phyloP scores from a whole-genome alignment of 2,797 vertebrate genomes.

The Chaunax sp. region DNA sequence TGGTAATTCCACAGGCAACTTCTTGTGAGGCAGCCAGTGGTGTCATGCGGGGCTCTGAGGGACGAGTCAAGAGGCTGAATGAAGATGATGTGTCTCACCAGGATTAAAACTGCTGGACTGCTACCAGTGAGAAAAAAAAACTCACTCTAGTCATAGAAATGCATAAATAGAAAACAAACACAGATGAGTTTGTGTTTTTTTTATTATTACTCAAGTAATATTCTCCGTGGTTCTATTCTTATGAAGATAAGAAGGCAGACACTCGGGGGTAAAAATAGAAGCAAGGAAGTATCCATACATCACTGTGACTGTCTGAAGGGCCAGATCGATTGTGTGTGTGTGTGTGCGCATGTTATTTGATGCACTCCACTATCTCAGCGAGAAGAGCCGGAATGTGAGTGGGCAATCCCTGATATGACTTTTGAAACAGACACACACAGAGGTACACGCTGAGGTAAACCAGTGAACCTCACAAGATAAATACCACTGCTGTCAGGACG shows the following conservation, averaged over 20 bases:
- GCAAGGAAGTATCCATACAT: conserved; percentile 72
- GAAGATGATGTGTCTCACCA: conserved; percentile 11
- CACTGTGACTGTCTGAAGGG: conserved; percentile 72
- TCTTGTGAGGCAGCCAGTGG: conserved; percentile 17
- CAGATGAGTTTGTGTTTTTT: conserved; percentile 10
- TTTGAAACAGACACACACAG: conserved; percentile 44
- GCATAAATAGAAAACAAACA: conserved; percentile 17
- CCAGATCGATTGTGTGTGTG: conserved; percentile 55
- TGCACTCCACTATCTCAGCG: conserved; percentile 61
- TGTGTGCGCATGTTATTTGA: conserved; percentile 49
- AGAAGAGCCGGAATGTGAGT: conserved; percentile 58
- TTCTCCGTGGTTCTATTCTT: conserved; percentile 40
- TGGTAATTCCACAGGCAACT: conserved; percentile 4
- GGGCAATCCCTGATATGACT: conserved; percentile 58
- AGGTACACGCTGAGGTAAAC: conserved; percentile 48
- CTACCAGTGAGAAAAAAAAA: conserved; percentile 12
- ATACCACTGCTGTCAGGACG: conserved; percentile 59
- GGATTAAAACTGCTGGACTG: conserved; percentile 27
- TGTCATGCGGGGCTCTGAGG: not conserved
- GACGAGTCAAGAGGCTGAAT: not conserved
- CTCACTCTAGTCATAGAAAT: conserved; percentile 15
- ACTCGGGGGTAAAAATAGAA: conserved; percentile 72
- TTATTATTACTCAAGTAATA: conserved; percentile 33
- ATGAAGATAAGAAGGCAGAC: conserved; percentile 49
- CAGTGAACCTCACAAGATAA: conserved; percentile 58